A percentile compares a stretch with the other conserved stretches of the same genome.
Evolutionary conservation across 2,113 vertebrate genomes (phyloP).

Genomic region (Pygoscelis antarcticus): DNA sequence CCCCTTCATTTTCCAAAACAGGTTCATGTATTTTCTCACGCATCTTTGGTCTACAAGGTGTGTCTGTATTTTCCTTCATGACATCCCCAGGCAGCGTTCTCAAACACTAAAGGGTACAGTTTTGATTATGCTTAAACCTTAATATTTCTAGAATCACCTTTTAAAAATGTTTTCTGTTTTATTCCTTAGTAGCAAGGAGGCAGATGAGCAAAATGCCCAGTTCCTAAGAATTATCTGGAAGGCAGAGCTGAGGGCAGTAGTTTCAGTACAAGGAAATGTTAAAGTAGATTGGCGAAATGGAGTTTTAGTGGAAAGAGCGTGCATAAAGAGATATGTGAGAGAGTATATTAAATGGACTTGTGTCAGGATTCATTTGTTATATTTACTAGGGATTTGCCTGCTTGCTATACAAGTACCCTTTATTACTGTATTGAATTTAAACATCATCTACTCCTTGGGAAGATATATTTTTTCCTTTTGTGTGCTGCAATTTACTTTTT

Average conservation of each 20-base stretch:
- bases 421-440: constrained; percentile 12
- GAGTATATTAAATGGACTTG: neutral
- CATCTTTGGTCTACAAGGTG: neutral
- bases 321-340: neutral
- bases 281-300: neutral
- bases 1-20: neutral
- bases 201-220: neutral
- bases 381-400: neutral
- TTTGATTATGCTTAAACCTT: neutral
- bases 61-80: neutral
- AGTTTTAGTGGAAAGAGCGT: neutral
- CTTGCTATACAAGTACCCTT: neutral
- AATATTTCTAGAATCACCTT: neutral
- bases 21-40: neutral
- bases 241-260: neutral
- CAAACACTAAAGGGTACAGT: neutral
- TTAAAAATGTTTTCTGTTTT: neutral
- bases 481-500: neutral
- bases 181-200: neutral
- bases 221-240: neutral
- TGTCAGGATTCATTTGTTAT: constrained; percentile 35
- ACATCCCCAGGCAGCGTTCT: neutral
- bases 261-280: neutral
- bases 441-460: neutral
- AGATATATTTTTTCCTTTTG: neutral